A percentile compares a stretch with the other conserved stretches of the same genome.
Conservation (phyloP, 2,888 invertebrate species). For the Toxonevra muliebris region DNA sequence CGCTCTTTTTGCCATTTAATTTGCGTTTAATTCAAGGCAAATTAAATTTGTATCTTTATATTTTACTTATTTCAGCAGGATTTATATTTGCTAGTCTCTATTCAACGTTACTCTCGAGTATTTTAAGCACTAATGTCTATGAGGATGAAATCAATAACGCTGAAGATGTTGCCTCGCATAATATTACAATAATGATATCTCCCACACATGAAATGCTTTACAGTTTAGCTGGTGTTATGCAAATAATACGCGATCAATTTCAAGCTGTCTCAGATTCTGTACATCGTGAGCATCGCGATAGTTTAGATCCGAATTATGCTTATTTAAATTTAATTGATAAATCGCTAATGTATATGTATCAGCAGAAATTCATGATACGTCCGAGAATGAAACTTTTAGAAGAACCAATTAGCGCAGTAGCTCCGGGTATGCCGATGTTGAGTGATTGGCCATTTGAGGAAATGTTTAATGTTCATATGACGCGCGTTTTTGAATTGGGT, state of each 20-base stretch:
- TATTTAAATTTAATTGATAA: constrained; percentile 34
- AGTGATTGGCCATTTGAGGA: constrained; percentile 38
- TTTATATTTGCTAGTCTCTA: constrained; percentile 21
- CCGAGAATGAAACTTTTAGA: constrained; percentile 34
- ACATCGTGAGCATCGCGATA: constrained; percentile 20
- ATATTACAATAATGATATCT: constrained; percentile 7
- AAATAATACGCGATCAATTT: not conserved
- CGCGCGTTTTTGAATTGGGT: constrained; percentile 29
- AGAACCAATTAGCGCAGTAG: constrained; percentile 26
- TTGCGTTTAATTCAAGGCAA: not conserved
- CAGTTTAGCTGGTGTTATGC: not conserved
- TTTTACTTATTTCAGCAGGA: constrained; percentile 9
- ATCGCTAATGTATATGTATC: constrained; percentile 42
- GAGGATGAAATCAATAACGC: constrained; percentile 17
- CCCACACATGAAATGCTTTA: not conserved
- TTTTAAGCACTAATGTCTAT: constrained; percentile 19
- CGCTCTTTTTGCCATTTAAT: not conserved
- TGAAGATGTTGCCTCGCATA: not conserved
- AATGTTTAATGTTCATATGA: constrained; percentile 30
- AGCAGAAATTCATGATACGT: constrained; percentile 40
- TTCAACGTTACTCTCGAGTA: constrained; percentile 15
- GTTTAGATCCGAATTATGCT: constrained; percentile 33
- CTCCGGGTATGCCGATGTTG: constrained; percentile 38
- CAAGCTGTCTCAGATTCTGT: not conserved
- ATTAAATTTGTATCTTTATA: not conserved